These are phyloP conservation scores for Hyperopisus bebe DNA, from an alignment of 2,113 vertebrate genomes.

Conservation along the genomic window DNA sequence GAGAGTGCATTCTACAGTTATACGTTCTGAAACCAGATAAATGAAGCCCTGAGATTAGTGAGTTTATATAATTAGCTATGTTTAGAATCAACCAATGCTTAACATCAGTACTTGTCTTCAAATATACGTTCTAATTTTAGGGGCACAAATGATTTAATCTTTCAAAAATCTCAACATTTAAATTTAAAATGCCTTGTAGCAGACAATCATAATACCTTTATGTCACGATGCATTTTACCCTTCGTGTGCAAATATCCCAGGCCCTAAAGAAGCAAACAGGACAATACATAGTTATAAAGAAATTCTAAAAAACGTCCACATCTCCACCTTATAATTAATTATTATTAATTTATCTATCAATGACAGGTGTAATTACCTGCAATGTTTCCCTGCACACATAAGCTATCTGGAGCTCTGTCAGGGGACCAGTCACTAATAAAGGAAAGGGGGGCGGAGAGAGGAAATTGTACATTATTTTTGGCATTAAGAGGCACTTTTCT, in stretches of 20 bases:
- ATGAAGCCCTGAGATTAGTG: too few relatives aligned
- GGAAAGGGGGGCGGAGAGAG: slow-evolving; percentile 9
- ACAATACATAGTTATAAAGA: neutral
- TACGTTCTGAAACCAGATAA: too few relatives aligned
- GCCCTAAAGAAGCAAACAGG: slow-evolving; percentile 61
- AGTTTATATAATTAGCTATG: neutral
- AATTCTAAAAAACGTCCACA: neutral
- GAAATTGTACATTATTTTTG: neutral
- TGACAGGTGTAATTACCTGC: slow-evolving; percentile 67
- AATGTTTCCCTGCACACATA: slow-evolving; percentile 93
- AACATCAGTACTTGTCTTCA: neutral
- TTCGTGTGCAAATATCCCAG: slow-evolving; percentile 90
- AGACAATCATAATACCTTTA: slow-evolving; percentile 71
- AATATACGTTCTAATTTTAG: neutral
- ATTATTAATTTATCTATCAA: neutral
- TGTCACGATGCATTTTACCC: slow-evolving; percentile 98
- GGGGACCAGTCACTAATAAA: slow-evolving; percentile 83
- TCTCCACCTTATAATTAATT: neutral
- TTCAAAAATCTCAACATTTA: neutral
- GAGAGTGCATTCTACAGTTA: too few relatives aligned
- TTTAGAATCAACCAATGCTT: neutral
- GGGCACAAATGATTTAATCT: neutral
- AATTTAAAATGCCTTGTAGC: neutral
- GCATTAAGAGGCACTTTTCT: neutral
- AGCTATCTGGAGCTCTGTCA: slow-evolving; percentile 88